Evolutionary conservation across 2,797 vertebrate species (phyloP).

Genomic region (Dromococcyx pavoninus): DNA sequence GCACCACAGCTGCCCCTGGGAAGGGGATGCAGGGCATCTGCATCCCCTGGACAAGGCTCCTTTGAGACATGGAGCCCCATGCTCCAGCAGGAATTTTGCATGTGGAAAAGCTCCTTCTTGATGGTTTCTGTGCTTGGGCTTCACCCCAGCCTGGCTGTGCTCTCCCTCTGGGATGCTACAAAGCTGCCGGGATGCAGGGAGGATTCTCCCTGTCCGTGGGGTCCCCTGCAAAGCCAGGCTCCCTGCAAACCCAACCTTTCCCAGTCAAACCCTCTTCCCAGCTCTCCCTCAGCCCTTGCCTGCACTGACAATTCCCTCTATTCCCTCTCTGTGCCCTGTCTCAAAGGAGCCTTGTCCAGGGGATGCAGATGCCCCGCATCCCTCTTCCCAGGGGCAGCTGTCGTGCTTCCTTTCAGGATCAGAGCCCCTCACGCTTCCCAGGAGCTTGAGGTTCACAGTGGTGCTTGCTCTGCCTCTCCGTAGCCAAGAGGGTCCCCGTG

Average conservation of each 20-base stretch:
- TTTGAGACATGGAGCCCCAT: no score
- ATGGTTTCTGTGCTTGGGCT: neutral
- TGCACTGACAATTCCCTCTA: accelerated
- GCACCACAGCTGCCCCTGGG: no score
- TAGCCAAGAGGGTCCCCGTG: accelerated
- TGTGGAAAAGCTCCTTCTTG: neutral
- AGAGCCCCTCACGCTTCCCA: accelerated
- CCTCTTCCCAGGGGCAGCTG: neutral
- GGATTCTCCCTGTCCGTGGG: neutral
- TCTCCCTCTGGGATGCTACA: neutral
- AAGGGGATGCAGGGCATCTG: no score
- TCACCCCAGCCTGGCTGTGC: neutral
- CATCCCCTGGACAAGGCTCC: no score
- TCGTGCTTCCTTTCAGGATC: neutral
- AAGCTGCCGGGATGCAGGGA: neutral
- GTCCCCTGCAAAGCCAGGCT: no score
- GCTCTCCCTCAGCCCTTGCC: neutral
- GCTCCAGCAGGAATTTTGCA: accelerated
- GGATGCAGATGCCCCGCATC: neutral
- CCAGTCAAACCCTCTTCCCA: neutral
- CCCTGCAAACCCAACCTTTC: neutral
- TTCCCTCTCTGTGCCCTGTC: neutral
- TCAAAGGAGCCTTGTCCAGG: neutral
- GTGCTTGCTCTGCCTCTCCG: neutral
- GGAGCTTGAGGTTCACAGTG: neutral